These are phyloP conservation scores for Pungitius pungitius DNA, from an alignment of 2,113 vertebrate species.

Conservation along the genomic window DNA sequence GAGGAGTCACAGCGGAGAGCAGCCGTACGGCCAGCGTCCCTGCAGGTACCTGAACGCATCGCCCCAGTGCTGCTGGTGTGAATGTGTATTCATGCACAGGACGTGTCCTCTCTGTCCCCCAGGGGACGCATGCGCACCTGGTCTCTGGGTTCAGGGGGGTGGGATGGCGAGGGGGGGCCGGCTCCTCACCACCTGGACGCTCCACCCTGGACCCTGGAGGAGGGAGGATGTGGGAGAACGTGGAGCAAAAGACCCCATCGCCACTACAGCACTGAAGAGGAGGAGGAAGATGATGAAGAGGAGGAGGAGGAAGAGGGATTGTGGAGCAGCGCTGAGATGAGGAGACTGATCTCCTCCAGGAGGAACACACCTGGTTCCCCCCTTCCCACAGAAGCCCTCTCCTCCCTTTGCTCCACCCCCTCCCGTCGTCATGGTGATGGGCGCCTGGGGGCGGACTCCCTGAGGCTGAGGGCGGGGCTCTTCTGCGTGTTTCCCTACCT, in stretches of 20 bases:
- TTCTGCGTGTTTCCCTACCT: conserved; percentile 94
- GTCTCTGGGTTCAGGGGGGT: conserved; percentile 54
- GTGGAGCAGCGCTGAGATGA: conserved; percentile 58
- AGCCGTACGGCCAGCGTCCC: conserved; percentile 34
- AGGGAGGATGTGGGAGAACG: conserved; percentile 36
- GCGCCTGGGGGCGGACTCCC: conserved; percentile 84
- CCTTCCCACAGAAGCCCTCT: conserved; percentile 25
- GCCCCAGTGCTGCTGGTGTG: too few species aligned
- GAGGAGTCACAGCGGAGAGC: conserved; percentile 73
- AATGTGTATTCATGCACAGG: too few species aligned
- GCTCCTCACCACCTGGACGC: background rate
- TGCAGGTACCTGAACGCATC: conserved; percentile 44
- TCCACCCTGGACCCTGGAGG: conserved; percentile 1
- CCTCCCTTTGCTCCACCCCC: conserved; percentile 37
- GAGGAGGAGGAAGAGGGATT: conserved; percentile 27
- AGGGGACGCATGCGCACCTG: conserved; percentile 36
- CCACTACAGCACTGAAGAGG: conserved; percentile 48
- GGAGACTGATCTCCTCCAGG: conserved; percentile 32
- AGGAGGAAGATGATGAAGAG: background rate
- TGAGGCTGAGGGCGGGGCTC: conserved; percentile 87
- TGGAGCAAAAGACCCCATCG: conserved; percentile 52
- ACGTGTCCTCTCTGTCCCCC: background rate
- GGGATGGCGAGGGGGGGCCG: conserved; percentile 13
- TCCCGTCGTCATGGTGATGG: conserved; percentile 74
- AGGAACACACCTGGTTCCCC: conserved; percentile 45